Conservation (phyloP, 2,113 vertebrate genomes). For the Pterophyllum scalare region DNA sequence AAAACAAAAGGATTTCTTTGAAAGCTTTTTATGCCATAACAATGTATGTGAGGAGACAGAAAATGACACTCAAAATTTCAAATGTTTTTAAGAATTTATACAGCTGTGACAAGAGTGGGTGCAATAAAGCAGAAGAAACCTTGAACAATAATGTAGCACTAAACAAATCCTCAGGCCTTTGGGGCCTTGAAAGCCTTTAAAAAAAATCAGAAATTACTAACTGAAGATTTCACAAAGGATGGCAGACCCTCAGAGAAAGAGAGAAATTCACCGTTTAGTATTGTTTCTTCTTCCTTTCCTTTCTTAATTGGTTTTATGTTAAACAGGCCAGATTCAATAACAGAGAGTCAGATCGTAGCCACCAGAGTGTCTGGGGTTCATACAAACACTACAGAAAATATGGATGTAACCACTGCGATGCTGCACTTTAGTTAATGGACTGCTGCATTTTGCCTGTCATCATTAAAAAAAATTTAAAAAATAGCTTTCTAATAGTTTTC, state of each 20-base stretch:
- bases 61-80: background rate
- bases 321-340: background rate
- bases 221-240: conserved; percentile 1
- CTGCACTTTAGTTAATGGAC: no score
- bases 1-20: conserved; percentile 2
- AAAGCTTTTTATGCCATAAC: background rate
- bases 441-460: no score
- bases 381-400: background rate
- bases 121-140: background rate
- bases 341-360: background rate
- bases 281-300: background rate
- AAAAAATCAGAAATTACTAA: conserved; percentile 3
- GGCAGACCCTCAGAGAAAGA: background rate
- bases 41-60: background rate
- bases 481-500: background rate
- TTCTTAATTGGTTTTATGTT: background rate
- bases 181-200: background rate
- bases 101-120: background rate
- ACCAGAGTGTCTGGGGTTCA: background rate
- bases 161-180: background rate
- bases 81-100: background rate
- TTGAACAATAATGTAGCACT: background rate
- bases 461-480: no score
- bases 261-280: background rate
- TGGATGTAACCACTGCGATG: background rate